Percentiles rank a stretch among this genome's conserved stretches.
These are phyloP conservation scores for Lydus trimaculatus DNA, from an alignment of 2,888 invertebrate species.

Conservation along the genomic window DNA sequence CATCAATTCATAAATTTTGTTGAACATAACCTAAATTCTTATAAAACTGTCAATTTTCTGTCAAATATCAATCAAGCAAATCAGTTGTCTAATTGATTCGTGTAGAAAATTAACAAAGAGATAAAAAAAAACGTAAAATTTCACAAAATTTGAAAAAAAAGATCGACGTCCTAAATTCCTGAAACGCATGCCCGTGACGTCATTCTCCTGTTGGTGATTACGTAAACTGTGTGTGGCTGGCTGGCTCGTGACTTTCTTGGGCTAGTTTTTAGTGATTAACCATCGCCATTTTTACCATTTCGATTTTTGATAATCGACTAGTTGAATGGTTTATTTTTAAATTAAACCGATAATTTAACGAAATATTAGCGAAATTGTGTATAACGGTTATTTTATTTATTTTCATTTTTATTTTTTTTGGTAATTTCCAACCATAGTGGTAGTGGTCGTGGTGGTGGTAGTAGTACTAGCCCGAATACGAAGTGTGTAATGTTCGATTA, in stretches of 20 bases:
- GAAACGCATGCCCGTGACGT: slow-evolving; percentile 41
- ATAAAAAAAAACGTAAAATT: too few species aligned
- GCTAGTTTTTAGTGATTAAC: slow-evolving; percentile 36
- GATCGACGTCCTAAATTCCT: not conserved
- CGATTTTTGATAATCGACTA: not conserved
- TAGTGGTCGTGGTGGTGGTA: not conserved
- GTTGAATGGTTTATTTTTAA: too few species aligned
- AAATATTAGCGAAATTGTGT: too few species aligned
- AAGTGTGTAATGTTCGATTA: slow-evolving; percentile 2
- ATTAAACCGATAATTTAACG: too few species aligned
- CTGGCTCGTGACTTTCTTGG: slow-evolving; percentile 54
- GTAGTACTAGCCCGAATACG: not conserved
- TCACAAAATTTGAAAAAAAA: slow-evolving; percentile 1
- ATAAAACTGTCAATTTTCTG: not conserved
- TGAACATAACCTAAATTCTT: not conserved
- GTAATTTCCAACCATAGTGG: not conserved
- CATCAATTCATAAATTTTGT: too few species aligned
- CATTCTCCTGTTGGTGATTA: slow-evolving; percentile 48
- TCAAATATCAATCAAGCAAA: not conserved
- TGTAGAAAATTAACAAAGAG: too few species aligned
- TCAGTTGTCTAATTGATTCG: not conserved
- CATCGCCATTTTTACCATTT: slow-evolving; percentile 50
- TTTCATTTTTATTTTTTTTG: not conserved
- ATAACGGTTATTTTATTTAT: too few species aligned
- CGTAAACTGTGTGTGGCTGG: slow-evolving; percentile 47